These are phyloP conservation scores for Chaetura pelagica DNA, from an alignment of 2,113 vertebrate genomes.

Conservation along the genomic window DNA sequence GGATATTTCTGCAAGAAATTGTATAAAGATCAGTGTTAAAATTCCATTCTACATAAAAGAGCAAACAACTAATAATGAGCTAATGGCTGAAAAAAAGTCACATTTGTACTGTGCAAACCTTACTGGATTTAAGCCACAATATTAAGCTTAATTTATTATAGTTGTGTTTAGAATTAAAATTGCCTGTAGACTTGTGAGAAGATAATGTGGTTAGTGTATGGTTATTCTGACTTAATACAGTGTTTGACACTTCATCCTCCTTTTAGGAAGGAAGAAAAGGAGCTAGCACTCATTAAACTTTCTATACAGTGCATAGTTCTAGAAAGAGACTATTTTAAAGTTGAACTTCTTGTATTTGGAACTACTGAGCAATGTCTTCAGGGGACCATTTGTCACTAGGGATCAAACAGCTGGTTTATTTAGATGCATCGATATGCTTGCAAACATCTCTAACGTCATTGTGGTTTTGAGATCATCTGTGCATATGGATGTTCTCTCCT, in stretches of 20 bases:
- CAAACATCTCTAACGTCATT: neutral
- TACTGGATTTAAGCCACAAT: neutral
- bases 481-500: neutral
- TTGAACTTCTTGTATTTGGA: neutral
- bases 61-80: neutral
- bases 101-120: neutral
- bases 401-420: neutral
- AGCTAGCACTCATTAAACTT: neutral
- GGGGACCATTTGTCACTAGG: neutral
- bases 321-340: neutral
- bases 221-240: neutral
- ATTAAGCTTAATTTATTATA: neutral
- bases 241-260: neutral
- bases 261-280: neutral
- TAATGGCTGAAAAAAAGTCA: neutral
- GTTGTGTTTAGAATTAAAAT: neutral
- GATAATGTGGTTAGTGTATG: neutral
- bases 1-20: neutral
- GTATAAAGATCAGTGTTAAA: neutral
- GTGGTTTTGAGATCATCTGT: neutral
- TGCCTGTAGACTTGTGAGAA: neutral
- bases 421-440: neutral
- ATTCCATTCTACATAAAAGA: neutral
- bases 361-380: neutral
- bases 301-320: neutral